Evolutionary conservation across 37 sponge, comb jelly and placozoan genomes (phyloP).

Genomic region (Tethya wilhelma): DNA sequence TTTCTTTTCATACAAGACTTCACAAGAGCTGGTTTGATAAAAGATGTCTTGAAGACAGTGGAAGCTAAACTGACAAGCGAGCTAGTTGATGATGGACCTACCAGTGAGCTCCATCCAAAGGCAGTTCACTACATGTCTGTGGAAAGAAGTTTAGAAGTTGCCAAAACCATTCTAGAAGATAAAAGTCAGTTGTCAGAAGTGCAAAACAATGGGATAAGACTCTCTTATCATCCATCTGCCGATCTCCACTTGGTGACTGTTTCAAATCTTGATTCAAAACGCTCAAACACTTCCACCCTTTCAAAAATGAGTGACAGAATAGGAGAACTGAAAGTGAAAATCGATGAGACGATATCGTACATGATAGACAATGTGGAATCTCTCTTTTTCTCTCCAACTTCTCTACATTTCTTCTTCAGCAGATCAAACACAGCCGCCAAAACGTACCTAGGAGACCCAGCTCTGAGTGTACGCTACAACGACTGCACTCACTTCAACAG

Average conservation of each 20-base stretch:
- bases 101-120: too few species aligned
- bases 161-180: too few species aligned
- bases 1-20: too few species aligned
- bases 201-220: background rate
- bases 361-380: background rate
- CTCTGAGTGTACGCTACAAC: constrained; percentile 29
- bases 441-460: constrained; percentile 42
- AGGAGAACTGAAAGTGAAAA: background rate
- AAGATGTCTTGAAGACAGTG: too few species aligned
- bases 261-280: background rate
- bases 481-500: constrained; percentile 86
- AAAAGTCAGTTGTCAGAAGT: too few species aligned
- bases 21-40: too few species aligned
- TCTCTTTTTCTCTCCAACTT: background rate
- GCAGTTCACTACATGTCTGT: too few species aligned
- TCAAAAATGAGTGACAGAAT: background rate
- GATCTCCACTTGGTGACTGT: constrained; percentile 28
- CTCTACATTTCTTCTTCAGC: constrained; percentile 33
- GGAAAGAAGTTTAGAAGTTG: too few species aligned
- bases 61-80: too few species aligned
- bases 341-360: constrained; percentile 1
- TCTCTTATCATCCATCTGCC: constrained; percentile 2
- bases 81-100: too few species aligned
- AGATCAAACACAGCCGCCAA: constrained; percentile 6
- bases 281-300: background rate